These are phyloP conservation scores for Gallirallus australis DNA, from an alignment of 2,797 vertebrate species.

Conservation along the genomic window DNA sequence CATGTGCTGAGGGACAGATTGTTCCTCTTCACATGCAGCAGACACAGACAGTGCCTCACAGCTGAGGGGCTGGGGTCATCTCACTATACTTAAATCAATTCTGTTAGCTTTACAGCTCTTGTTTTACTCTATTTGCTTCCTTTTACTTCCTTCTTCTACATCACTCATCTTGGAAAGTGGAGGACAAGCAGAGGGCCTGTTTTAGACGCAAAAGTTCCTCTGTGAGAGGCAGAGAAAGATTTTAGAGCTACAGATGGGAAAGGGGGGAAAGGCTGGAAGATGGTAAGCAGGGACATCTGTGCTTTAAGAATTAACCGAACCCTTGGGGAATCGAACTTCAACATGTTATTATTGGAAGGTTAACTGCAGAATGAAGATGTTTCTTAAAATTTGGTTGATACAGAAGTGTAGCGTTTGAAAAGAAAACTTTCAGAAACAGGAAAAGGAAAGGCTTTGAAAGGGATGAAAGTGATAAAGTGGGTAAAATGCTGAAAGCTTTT, in stretches of 20 bases:
- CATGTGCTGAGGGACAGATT: neutral
- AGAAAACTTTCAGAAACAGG: neutral
- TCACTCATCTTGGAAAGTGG: neutral
- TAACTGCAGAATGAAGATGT: neutral
- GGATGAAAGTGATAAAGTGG: neutral
- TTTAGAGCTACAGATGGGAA: neutral
- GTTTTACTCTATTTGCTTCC: neutral
- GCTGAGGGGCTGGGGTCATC: neutral
- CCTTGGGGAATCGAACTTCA: neutral
- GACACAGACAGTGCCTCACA: constrained; percentile 2
- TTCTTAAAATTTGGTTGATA: neutral
- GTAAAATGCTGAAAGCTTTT: neutral
- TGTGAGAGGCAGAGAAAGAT: neutral
- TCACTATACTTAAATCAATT: neutral
- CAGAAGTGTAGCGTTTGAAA: neutral
- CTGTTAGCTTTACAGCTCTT: neutral
- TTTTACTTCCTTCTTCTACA: neutral
- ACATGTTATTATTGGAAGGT: neutral
- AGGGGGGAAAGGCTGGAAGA: neutral
- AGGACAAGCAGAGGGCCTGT: neutral
- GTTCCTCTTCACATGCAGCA: neutral
- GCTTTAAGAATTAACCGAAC: neutral
- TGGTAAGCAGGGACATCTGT: neutral
- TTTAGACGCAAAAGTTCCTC: neutral
- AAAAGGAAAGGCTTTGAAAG: neutral